These are phyloP conservation scores for Amaurobius ferox DNA, from an alignment of 2,888 invertebrate genomes.

Conservation along the genomic window DNA sequence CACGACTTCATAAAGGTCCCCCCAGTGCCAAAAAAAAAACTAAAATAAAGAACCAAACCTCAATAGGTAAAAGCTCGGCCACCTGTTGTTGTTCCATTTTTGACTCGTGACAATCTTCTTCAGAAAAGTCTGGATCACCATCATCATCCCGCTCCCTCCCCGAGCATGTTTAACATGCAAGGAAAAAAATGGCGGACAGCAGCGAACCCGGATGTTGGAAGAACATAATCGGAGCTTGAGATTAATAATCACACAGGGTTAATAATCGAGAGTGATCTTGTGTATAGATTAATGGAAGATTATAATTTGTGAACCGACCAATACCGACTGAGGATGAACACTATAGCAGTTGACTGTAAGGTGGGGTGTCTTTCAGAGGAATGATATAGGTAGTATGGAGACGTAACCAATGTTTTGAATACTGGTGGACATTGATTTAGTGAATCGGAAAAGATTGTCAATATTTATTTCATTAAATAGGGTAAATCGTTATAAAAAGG, in stretches of 20 bases:
- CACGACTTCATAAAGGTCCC: conserved; percentile 6
- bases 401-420: no score
- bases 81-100: conserved; percentile 50
- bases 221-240: conserved; percentile 40
- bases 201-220: conserved; percentile 54
- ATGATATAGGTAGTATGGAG: no score
- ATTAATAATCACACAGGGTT: conserved; percentile 56
- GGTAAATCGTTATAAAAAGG: no score
- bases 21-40: conserved; percentile 16
- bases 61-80: conserved; percentile 9
- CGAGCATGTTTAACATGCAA: conserved; percentile 32
- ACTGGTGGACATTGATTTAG: no score
- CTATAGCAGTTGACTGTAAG: not conserved
- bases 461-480: no score
- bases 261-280: conserved; percentile 54
- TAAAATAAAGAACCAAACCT: conserved; percentile 14
- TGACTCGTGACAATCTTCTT: conserved; percentile 34
- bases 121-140: not conserved
- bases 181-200: not conserved
- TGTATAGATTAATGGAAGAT: conserved; percentile 60
- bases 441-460: no score
- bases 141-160: conserved; percentile 6
- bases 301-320: conserved; percentile 46
- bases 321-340: conserved; percentile 1
- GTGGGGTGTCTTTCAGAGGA: not conserved